Base-by-base conservation (phyloP, 2,113 vertebrate species). In the Abramis brama region DNA sequence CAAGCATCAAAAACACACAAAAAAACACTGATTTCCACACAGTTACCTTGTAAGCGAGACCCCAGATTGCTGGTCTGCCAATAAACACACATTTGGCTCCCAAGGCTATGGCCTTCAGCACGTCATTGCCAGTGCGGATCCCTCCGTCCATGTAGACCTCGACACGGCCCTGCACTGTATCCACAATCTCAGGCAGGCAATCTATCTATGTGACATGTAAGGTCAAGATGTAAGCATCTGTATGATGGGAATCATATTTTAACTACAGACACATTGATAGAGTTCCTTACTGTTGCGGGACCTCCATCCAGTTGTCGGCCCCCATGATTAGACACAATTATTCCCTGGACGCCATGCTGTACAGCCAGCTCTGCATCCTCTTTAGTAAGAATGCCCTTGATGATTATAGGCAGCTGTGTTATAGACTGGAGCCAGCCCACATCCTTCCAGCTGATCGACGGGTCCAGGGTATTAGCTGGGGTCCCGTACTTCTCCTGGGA, bases 271-370 rank as follows among this genome's bases (percentile, higher is more conserved):
- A 71, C 50, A 77, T 11, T 6, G 6, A 33, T 59, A 19, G 30
- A 2, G 19, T 45, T n/a, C 6, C 88, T 89, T 93, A 99, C 98
- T 57, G 97, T 96, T 43, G 97, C 96, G 0, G 94, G 96, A 43
- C 92, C 96, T n/a, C 96, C 97, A 30, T 99, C 98, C 85, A 99
- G 93, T 89, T 99, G 98, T 52, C 98, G 94, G 6, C 97, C 98
- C 0, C 98, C 98, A 0, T 99, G 98, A 88, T 99, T 99, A 85
- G 97, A 99, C 85, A 99, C 97, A 0, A 99, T 95, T 93, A 99
- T 96, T 83, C 96, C 98, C 27, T 96, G 95, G 33, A 97, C 95
- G 0, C 96, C 96, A 0, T 99, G 95, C 74, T 95, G 95, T 91
- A 98, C 92, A 0, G 98, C 98, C 91, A 98, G 91, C 90, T 98